These are phyloP conservation scores for Archivesica marissinica DNA, from an alignment of 1,140 invertebrate species.

Conservation along the genomic window DNA sequence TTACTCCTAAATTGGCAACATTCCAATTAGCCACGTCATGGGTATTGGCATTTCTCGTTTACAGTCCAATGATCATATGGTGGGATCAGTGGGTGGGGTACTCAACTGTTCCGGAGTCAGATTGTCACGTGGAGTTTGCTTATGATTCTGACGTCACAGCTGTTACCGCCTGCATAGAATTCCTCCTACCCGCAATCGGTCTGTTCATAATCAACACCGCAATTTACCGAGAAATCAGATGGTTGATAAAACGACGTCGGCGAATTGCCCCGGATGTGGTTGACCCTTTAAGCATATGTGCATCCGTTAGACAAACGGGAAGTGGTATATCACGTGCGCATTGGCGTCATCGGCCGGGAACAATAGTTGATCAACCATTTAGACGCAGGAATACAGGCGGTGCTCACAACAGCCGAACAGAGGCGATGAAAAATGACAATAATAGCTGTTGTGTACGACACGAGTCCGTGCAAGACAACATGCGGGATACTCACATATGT, in stretches of 20 bases:
- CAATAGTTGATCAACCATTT: neutral
- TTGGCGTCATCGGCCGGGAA: neutral
- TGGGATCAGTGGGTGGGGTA: conserved; percentile 71
- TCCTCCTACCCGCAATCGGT: conserved; percentile 63
- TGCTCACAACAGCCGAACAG: neutral
- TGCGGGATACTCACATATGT: neutral
- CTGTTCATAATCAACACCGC: conserved; percentile 61
- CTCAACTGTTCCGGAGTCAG: conserved; percentile 26
- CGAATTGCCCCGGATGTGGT: neutral
- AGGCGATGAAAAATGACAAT: neutral
- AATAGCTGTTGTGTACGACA: neutral
- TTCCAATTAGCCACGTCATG: conserved; percentile 65
- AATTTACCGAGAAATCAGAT: conserved; percentile 59
- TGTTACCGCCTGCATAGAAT: conserved; percentile 68
- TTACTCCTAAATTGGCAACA: conserved; percentile 53
- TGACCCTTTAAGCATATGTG: neutral
- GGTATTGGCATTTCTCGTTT: conserved; percentile 66
- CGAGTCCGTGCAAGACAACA: neutral
- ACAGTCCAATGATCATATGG: conserved; percentile 72
- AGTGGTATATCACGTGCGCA: neutral
- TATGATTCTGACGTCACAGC: conserved; percentile 63
- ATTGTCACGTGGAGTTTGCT: conserved; percentile 73
- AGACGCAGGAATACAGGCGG: neutral
- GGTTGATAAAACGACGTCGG: conserved; percentile 51
- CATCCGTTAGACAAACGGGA: neutral